Percentiles rank a stretch among this genome's conserved stretches.
Evolutionary conservation across 2,888 invertebrate species (phyloP).

Genomic region (Endotricha flammealis): DNA sequence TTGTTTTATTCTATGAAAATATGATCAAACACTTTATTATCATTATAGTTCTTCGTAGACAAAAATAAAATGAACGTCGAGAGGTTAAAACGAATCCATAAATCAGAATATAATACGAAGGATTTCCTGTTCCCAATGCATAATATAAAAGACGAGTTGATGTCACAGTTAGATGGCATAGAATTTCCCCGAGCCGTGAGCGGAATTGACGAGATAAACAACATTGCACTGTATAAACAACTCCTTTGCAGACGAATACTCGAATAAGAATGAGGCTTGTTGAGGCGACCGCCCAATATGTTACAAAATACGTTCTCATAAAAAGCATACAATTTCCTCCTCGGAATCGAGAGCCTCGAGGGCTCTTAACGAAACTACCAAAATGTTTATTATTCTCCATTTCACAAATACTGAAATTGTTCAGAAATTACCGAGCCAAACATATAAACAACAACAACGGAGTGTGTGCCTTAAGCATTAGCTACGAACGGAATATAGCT

Average conservation of each 20-base stretch:
- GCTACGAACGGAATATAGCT: conserved; percentile 9
- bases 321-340: conserved; percentile 4
- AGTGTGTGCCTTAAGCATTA: not conserved
- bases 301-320: not conserved
- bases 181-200: conserved; percentile 2
- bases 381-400: not conserved
- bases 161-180: conserved; percentile 2
- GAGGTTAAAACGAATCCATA: not conserved
- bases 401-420: not conserved
- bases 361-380: not conserved
- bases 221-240: conserved; percentile 8
- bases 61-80: not conserved
- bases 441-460: too few species aligned
- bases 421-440: too few species aligned
- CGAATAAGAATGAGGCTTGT: conserved; percentile 2
- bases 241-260: conserved; percentile 3
- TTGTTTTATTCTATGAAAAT: too few species aligned
- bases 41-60: too few species aligned
- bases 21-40: too few species aligned
- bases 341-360: not conserved
- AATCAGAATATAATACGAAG: not conserved
- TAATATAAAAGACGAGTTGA: conserved; percentile 1
- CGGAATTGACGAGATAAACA: conserved; percentile 7
- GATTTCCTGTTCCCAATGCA: not conserved
- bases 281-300: not conserved